Evolutionary conservation across 2,113 vertebrate species (phyloP), one percentile per base, ranked within the genome.

Genomic region (Scytalopus superciliaris): DNA sequence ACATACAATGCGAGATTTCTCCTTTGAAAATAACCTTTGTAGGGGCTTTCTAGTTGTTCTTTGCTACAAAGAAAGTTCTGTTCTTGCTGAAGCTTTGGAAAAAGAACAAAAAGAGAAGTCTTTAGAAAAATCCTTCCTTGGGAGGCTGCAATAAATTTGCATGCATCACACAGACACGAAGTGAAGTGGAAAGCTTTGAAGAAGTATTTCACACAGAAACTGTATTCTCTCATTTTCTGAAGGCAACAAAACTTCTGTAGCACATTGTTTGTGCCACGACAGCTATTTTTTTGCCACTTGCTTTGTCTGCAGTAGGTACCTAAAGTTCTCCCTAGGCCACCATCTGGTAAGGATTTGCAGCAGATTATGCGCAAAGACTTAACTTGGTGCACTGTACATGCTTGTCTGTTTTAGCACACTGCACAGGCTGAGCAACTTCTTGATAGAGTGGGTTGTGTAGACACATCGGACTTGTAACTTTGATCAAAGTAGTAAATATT

Each of bases 311-410:
- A 75, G 53, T 47, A 88, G 83, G 70, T 93, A 94, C 77, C 81
- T 94, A 44, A 88, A 86, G 85, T 52, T 94, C 42, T 81, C 90
- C 62, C 62, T 69, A 93, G 90, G 84, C 90, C 93, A 88, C 96
- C 96, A 97, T 97, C 94, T 97, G 97, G 78, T 64, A 68, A 84
- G 86, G 94, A 95, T 97, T 97, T 96, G 80, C 73, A 86, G 42
- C 27, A 90, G 97, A 97, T 97, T 96, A 97, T 1, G 0, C 37
- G 62, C 68, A 84, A 84, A 90, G 94, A 77, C 82, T 96, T 92
- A 92, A 47, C 52, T n/a, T 9, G 39, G 49, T 79, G 27, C 22
- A 45, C 68, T 68, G 39, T 52, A 18, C 8, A 49, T 27, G 28
- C 64, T 64, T 14, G 37, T 49, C 84, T 86, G 86, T 47, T 76